Base-by-base conservation (phyloP, 2,888 invertebrate species). In the Melanostoma scalare region DNA sequence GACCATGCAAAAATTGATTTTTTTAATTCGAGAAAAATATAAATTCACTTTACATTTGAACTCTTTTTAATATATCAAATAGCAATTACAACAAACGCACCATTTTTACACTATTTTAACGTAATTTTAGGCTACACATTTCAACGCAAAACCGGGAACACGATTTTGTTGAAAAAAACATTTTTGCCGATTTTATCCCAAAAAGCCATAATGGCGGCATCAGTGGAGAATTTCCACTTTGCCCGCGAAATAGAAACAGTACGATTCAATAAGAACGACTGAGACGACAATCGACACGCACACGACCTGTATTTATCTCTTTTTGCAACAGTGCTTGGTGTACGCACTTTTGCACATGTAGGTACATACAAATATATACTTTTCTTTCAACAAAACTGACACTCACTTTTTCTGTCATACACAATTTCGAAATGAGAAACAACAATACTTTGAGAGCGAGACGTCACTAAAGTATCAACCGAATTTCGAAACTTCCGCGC, bases 121-220 rank as follows among this genome's bases (percentile, higher is more conserved):
- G 30, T 10, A 56, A 71, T 67, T 79, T 84, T 61, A 67, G 20
- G 55, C 38, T 52, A 67, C 10, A 40, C 46, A 36, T 50, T 71
- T 44, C 5, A 6, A 42, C 6, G 44, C n/a, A 56, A 55, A 74
- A 60, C 74, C 74, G 74, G 67, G 69, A 75, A 74, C 71, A 84
- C 79, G 60, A 84, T 33, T 75, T 75, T 67, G 36, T 53, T 33
- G 75, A 71, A 81, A 74, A 61, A 58, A 84, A 74, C 78, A 84
- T 75, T 84, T 84, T 84, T 84, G 84, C 79, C 84, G 93, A 93
- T 69, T 79, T 84, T 84, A 84, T 84, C 79, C 79, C 93, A 93
- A 93, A 94, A 94, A 94, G 95, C 94, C 95, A 95, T 95, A 95
- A 95, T 95, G 95, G 95, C 95, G 95, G 95, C 94, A 77, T 80